These are phyloP conservation scores for Hippopotamyrus pictus DNA, from an alignment of 2,797 vertebrate genomes.

Conservation along the genomic window DNA sequence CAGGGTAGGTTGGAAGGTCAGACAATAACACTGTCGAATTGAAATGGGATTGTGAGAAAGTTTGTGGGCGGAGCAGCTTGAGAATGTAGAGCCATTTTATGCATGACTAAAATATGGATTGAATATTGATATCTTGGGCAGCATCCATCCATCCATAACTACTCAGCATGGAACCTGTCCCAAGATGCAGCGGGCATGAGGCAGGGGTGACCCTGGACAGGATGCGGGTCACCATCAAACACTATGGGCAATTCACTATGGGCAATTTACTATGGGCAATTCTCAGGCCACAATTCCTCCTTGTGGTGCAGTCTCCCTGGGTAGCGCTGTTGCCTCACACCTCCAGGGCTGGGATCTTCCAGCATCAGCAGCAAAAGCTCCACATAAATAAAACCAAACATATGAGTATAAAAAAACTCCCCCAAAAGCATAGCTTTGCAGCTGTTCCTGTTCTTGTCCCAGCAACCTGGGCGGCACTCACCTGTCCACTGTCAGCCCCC, in stretches of 20 bases:
- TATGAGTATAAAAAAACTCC: background rate
- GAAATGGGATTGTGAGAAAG: background rate
- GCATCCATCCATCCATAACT: background rate
- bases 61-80: background rate
- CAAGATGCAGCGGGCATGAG: background rate
- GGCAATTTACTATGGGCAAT: background rate
- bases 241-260: background rate
- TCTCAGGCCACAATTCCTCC: background rate
- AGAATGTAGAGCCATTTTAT: background rate
- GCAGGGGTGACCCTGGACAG: background rate
- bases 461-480: conserved; percentile 23
- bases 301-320: background rate
- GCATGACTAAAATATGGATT: background rate
- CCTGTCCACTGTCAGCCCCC: conserved; percentile 21
- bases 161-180: background rate
- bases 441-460: background rate
- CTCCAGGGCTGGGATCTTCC: background rate
- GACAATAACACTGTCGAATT: background rate
- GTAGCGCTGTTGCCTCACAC: background rate
- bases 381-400: background rate
- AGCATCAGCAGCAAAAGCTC: background rate
- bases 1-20: conserved; percentile 47
- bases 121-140: background rate
- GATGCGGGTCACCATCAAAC: background rate
- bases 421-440: background rate